Conservation (phyloP, 2,113 vertebrate species). For the Cinclus cinclus region DNA sequence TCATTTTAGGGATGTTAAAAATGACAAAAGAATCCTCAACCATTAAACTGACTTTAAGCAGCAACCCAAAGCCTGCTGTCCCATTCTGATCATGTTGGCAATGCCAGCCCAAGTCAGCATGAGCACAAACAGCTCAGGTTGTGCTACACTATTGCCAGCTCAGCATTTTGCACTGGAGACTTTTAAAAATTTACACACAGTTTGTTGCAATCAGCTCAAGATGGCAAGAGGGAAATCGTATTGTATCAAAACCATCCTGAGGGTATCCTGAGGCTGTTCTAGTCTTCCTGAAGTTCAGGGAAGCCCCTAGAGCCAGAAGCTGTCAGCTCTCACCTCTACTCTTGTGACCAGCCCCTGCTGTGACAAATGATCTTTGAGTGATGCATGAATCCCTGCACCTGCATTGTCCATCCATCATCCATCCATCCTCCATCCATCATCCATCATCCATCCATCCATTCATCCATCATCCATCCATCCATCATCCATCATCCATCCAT, state of each 20-base stretch:
- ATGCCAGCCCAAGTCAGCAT: fast-evolving
- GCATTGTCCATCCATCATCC: not conserved
- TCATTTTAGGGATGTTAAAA: not conserved
- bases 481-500: not conserved
- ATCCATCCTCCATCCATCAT: not conserved
- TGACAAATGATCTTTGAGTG: not conserved
- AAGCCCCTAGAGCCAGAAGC: constrained; percentile 31
- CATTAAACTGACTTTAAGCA: not conserved
- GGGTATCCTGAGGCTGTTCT: constrained; percentile 21
- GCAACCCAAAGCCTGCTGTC: not conserved
- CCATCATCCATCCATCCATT: not conserved
- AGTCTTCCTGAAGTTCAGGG: constrained; percentile 22
- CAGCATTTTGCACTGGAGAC: not conserved
- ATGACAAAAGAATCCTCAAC: not conserved
- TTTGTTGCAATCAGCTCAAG: not conserved
- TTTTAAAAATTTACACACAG: not conserved
- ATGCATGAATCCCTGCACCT: not conserved
- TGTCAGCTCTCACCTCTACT: constrained; percentile 6
- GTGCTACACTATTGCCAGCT: not conserved
- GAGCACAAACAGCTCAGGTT: not conserved
- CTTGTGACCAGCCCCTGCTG: not conserved
- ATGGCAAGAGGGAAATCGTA: not conserved
- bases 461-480: not conserved
- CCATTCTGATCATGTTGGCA: fast-evolving
- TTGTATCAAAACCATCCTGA: not conserved